Percentiles rank a stretch among this genome's conserved stretches.
phyloP scores from a whole-genome alignment of 2,113 vertebrate genomes.

The Suricata suricatta region DNA sequence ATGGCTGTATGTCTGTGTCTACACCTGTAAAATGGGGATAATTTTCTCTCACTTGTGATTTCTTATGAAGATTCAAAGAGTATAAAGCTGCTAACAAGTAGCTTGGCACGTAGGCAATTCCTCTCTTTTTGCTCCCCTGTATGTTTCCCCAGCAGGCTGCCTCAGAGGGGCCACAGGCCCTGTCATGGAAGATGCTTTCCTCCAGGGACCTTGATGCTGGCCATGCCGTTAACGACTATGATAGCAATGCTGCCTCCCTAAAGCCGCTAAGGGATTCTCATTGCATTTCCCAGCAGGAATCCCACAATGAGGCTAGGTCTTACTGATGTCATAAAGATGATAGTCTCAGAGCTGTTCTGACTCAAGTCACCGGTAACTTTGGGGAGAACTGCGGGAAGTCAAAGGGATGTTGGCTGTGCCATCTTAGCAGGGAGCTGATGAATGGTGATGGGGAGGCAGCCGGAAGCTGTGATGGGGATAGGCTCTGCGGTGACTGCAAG shows the following conservation, averaged over 20 bases:
- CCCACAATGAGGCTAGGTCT: neutral
- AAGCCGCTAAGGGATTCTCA: neutral
- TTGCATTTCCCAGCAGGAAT: neutral
- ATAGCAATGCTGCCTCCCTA: neutral
- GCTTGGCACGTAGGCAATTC: neutral
- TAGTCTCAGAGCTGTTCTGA: conserved; percentile 8
- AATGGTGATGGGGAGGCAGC: neutral
- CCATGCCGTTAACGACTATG: neutral
- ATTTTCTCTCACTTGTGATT: neutral
- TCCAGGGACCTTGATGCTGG: neutral
- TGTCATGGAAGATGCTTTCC: neutral
- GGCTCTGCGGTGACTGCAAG: neutral
- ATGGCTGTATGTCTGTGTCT: neutral
- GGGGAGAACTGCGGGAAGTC: neutral
- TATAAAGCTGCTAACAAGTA: neutral
- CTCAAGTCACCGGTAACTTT: neutral
- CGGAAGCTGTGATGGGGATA: neutral
- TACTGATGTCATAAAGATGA: neutral
- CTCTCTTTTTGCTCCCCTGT: neutral
- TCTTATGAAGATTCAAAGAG: neutral
- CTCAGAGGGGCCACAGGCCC: neutral
- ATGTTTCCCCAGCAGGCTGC: neutral
- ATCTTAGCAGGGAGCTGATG: neutral
- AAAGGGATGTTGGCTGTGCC: neutral
- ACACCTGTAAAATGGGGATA: neutral